phyloP scores from a whole-genome alignment of 1,140 invertebrate genomes.

The Myzus persicae region DNA sequence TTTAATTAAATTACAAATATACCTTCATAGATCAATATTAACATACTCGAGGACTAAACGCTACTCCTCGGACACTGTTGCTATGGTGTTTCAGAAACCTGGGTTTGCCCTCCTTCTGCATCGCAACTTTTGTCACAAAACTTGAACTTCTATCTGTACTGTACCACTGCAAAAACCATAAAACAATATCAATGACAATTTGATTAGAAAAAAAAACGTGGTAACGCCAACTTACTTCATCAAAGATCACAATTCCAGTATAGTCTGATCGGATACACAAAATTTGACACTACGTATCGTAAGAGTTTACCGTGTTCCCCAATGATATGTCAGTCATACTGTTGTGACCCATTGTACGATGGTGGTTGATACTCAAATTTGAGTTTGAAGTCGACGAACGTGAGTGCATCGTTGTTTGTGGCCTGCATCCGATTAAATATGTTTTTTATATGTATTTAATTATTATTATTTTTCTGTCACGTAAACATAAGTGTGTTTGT shows the following conservation, averaged over 20 bases:
- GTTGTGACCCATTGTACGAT: background rate
- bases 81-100: conserved; percentile 67
- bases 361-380: background rate
- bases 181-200: background rate
- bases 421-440: background rate
- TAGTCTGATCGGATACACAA: background rate
- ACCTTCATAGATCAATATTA: conserved; percentile 8
- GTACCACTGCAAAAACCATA: background rate
- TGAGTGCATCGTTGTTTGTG: background rate
- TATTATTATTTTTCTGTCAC: background rate
- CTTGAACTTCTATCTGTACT: background rate
- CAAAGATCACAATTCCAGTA: background rate
- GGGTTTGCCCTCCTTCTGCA: conserved; percentile 67
- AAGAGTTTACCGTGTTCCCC: background rate
- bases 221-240: background rate
- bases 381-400: background rate
- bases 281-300: background rate
- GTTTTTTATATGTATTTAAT: background rate
- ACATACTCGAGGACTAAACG: conserved; percentile 67
- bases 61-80: conserved; percentile 66
- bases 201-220: background rate
- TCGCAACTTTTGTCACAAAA: conserved; percentile 60
- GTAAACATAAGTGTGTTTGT: background rate
- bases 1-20: background rate
- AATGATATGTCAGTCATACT: background rate